A percentile compares a stretch with the other conserved stretches of the same genome.
phyloP scores from a whole-genome alignment of 2,797 vertebrate genomes.

The Sebastes dallii region DNA sequence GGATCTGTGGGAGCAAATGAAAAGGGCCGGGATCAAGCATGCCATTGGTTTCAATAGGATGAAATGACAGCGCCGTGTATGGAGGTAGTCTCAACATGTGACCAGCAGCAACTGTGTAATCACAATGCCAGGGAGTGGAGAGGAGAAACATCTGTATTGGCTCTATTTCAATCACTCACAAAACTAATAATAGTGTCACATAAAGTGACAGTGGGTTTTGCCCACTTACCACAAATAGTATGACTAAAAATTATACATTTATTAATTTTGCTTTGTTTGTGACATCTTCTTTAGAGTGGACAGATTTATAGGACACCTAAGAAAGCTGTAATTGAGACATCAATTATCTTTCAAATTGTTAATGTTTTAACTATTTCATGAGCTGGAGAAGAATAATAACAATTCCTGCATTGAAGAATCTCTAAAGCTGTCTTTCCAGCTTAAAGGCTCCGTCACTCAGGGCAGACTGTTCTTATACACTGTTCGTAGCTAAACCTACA shows the following conservation, averaged over 20 bases:
- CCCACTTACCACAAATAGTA: not conserved
- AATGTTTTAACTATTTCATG: too few species aligned
- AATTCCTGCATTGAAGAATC: too few species aligned
- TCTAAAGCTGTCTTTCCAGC: too few species aligned
- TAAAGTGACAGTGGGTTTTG: not conserved
- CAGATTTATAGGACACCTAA: not conserved
- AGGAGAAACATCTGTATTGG: constrained; percentile 39
- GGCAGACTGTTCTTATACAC: too few species aligned
- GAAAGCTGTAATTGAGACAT: not conserved
- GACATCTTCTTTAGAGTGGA: not conserved
- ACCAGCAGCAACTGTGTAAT: constrained; percentile 70
- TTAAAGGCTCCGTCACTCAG: too few species aligned
- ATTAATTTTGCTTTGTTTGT: not conserved
- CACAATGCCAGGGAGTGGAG: constrained; percentile 51
- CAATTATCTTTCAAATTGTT: not conserved
- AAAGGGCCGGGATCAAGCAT: constrained; percentile 76
- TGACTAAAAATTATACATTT: not conserved
- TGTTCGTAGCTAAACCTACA: accelerated
- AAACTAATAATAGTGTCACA: constrained; percentile 20
- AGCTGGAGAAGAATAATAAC: too few species aligned
- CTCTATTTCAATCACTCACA: constrained; percentile 31
- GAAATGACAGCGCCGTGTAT: constrained; percentile 67
- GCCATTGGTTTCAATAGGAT: constrained; percentile 73
- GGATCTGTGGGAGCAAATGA: constrained; percentile 77
- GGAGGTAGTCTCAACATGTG: constrained; percentile 69